Percentiles rank a stretch among this genome's conserved stretches.
Conservation (phyloP, 1,140 invertebrate species). For the Gonioctena quinquepunctata region DNA sequence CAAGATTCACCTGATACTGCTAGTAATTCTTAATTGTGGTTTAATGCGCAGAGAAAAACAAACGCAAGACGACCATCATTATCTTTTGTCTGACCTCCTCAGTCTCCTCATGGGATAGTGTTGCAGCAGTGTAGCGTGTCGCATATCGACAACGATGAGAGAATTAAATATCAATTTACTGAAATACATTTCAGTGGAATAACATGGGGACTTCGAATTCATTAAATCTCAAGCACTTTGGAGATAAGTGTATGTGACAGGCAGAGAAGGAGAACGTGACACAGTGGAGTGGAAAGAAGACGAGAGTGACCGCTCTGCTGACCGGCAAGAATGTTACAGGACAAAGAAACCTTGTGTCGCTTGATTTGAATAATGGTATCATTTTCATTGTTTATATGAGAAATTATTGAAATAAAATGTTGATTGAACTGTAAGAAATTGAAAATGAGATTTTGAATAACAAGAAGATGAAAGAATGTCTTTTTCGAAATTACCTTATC, state of each 20-base stretch:
- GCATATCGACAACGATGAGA: conserved; percentile 30
- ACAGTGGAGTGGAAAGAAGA: conserved; percentile 18
- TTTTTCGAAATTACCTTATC: too few relatives aligned
- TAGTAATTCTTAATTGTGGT: conserved; percentile 11
- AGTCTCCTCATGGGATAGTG: background rate
- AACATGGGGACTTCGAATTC: conserved; percentile 40
- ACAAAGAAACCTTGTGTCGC: conserved; percentile 24
- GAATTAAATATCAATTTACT: conserved; percentile 47
- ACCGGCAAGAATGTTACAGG: conserved; percentile 37
- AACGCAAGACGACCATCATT: background rate
- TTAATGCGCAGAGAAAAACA: background rate
- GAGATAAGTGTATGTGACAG: conserved; percentile 38
- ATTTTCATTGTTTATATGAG: too few relatives aligned
- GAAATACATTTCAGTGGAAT: conserved; percentile 43
- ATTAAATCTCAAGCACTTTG: conserved; percentile 39
- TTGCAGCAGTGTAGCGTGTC: conserved; percentile 27
- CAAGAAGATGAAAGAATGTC: too few relatives aligned
- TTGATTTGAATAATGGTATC: conserved; percentile 13
- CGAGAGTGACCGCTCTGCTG: conserved; percentile 22
- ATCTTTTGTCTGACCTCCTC: conserved; percentile 8
- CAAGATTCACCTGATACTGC: too few relatives aligned
- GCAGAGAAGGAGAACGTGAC: conserved; percentile 16
- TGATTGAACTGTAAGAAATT: too few relatives aligned
- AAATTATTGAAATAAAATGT: too few relatives aligned
- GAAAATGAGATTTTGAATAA: too few relatives aligned